Conservation (phyloP, 2,888 invertebrate genomes). For the Cepaea hortensis region DNA sequence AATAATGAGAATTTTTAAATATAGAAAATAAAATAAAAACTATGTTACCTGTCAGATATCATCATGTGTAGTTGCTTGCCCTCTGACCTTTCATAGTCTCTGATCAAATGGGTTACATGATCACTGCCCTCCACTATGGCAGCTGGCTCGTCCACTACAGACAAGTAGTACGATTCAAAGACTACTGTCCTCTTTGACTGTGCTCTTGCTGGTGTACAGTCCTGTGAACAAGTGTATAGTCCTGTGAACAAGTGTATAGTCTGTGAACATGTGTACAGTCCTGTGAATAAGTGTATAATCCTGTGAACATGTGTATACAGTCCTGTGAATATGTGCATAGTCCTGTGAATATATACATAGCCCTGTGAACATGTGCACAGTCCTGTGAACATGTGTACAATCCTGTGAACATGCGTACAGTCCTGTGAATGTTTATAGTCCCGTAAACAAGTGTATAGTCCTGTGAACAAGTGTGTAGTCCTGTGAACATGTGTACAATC, state of each 20-base stretch:
- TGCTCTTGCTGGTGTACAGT: not conserved
- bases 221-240: not conserved
- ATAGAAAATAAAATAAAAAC: no score
- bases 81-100: constrained; percentile 61
- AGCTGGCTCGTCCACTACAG: constrained; percentile 64
- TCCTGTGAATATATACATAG: no score
- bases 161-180: constrained; percentile 59
- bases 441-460: no score
- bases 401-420: no score
- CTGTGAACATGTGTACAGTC: not conserved
- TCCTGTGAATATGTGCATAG: no score
- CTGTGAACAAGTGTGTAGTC: not conserved
- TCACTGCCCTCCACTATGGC: constrained; percentile 35
- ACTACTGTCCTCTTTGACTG: not conserved
- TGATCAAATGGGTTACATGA: constrained; percentile 61
- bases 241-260: no score
- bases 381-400: no score
- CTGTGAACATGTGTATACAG: no score
- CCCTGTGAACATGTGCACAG: no score
- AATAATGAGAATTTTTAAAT: no score
- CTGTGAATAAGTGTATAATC: not conserved
- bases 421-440: no score
- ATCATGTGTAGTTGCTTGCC: constrained; percentile 49
- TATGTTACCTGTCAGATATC: constrained; percentile 30
- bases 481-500: not conserved